phyloP scores from a whole-genome alignment of 92 coral and sea anemone species.

The Epizoanthus illoricatus region DNA sequence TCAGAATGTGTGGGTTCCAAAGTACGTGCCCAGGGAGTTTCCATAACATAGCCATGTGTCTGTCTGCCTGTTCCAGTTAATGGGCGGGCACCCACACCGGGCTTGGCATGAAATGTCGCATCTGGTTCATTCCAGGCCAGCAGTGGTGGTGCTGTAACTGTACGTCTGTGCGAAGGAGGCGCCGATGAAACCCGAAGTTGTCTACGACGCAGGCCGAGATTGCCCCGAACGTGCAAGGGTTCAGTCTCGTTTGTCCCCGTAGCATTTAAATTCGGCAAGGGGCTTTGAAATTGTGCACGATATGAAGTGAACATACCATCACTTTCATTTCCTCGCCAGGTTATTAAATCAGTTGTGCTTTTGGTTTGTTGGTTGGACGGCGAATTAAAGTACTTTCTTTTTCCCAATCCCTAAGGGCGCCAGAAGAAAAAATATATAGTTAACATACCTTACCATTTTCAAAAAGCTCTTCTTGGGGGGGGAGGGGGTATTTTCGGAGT shows the following conservation, averaged over 20 bases:
- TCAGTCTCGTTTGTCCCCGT: conserved; percentile 70
- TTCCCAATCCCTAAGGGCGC: conserved; percentile 83
- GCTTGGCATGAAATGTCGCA: conserved; percentile 67
- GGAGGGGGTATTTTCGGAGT: no score
- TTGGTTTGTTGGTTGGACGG: conserved; percentile 70
- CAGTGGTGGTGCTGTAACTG: conserved; percentile 70
- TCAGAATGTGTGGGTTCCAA: conserved; percentile 37
- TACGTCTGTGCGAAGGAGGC: conserved; percentile 69
- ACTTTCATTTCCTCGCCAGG: conserved; percentile 87
- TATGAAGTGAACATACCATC: conserved; percentile 75
- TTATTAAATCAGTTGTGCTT: conserved; percentile 73
- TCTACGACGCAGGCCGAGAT: conserved; percentile 75
- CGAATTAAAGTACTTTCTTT: conserved; percentile 60
- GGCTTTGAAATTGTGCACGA: conserved; percentile 60
- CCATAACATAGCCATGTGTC: conserved; percentile 29
- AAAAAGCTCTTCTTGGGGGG: no score
- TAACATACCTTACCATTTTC: no score
- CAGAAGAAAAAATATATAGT: no score
- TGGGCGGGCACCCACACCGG: conserved; percentile 81
- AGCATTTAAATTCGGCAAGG: conserved; percentile 27
- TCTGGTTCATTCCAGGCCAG: conserved; percentile 97
- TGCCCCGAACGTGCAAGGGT: conserved; percentile 82
- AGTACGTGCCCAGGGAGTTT: conserved; percentile 63
- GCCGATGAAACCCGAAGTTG: conserved; percentile 83
- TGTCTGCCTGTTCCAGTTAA: conserved; percentile 36